A percentile compares a stretch with the other conserved stretches of the same genome.
These are phyloP conservation scores for Cotesia glomerata DNA, from an alignment of 1,140 invertebrate species.

Conservation along the genomic window DNA sequence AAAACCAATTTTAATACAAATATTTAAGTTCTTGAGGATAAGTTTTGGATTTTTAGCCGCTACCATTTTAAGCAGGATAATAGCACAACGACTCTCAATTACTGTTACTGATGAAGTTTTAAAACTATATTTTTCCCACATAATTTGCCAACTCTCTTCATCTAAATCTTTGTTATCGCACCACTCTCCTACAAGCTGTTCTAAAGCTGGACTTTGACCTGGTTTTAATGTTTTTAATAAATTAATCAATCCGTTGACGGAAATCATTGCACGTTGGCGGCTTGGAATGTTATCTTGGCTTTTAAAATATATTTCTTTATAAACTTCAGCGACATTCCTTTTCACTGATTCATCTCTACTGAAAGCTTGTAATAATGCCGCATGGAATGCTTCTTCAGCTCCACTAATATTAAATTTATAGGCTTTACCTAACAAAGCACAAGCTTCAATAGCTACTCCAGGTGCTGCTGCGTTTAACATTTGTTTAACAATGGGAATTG, in stretches of 20 bases:
- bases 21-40: slow-evolving; percentile 67
- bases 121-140: slow-evolving; percentile 83
- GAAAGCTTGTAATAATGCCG: slow-evolving; percentile 78
- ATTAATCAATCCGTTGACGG: slow-evolving; percentile 41
- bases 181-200: slow-evolving; percentile 74
- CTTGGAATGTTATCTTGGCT: slow-evolving; percentile 37
- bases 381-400: slow-evolving; percentile 72
- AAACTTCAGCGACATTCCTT: slow-evolving; percentile 70
- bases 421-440: slow-evolving; percentile 82
- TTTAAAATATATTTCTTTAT: slow-evolving; percentile 70
- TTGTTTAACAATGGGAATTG: slow-evolving; percentile 74
- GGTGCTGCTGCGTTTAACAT: slow-evolving; percentile 77
- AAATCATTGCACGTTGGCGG: slow-evolving; percentile 45
- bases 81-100: slow-evolving; percentile 72
- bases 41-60: slow-evolving; percentile 66
- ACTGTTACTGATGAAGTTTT: slow-evolving; percentile 74
- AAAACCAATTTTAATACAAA: slow-evolving; percentile 67
- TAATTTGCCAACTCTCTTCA: slow-evolving; percentile 66
- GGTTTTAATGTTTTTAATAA: slow-evolving; percentile 44
- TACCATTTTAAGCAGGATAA: slow-evolving; percentile 78
- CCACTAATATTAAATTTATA: slow-evolving; percentile 79
- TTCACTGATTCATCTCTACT: slow-evolving; percentile 64
- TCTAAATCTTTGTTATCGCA: slow-evolving; percentile 68
- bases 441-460: slow-evolving; percentile 82
- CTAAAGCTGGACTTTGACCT: slow-evolving; percentile 73